Base-by-base conservation (phyloP, 2,113 vertebrate species). In the Rafetus swinhoei region DNA sequence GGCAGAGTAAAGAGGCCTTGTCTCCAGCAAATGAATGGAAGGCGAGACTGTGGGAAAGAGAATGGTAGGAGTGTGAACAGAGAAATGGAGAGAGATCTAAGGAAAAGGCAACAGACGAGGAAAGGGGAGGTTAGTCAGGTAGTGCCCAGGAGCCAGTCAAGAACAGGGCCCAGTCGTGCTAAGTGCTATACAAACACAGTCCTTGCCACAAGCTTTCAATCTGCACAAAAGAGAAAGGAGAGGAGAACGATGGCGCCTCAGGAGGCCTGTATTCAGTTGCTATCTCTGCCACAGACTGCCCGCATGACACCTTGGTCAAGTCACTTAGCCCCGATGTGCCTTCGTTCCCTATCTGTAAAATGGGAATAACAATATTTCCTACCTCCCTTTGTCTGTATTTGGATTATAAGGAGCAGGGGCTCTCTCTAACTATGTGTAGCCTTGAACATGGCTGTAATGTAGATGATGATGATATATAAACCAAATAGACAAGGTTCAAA, bases 61-160 rank as follows among this genome's bases (percentile, higher is more conserved):
- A 72, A 72, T 72, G 8, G 10, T 72, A 35, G 22, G 18, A 81
- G 85, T 6, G 69, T 69, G 82, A 35, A 60, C 56, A 87, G 4
- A n/a, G 0, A 25, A 65, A 57, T 0, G 2, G 84, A 59, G 50
- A 39, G 52, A 62, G 16, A 35, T 21, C 32, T 69, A 57, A 55
- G 52, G 86, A 74, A 39, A 60, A 1, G 52, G 79, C 79, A 19
- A 59, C 52, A 8, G 69, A 81, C 54, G 87, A 35, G 87, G 79
- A 86, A 92, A 90, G 92, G 85, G 15, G 9, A 72, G 65, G 8
- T 50, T 50, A 50, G 39, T 45, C 74, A 14, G 39, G 39, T 50
- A 3, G 11, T 76, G 21, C 39, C 72, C 10, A 39, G 35, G 72
- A 35, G 50, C 11, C 12, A 25, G 25, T 10, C 39, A 25, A 50